A percentile compares a stretch with the other conserved stretches of the same genome.
These are phyloP conservation scores for Aegypius monachus DNA, from an alignment of 2,113 vertebrate species.

Conservation along the genomic window DNA sequence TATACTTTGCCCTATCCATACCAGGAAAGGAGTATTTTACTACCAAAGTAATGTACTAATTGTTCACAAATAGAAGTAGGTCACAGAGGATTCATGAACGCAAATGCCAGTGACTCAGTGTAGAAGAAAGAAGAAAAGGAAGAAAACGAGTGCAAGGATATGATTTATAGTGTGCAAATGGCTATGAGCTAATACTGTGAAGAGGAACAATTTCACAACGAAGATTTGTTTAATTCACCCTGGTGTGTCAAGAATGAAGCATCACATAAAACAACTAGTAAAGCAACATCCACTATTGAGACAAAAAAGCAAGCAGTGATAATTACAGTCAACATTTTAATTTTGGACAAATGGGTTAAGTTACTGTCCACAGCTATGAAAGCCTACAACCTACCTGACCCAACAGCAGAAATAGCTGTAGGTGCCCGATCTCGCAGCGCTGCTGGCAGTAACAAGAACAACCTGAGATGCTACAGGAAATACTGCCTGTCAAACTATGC, in stretches of 20 bases:
- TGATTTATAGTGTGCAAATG: conserved; percentile 36
- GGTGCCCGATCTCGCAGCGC: background rate
- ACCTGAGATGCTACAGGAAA: background rate
- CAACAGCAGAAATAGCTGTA: background rate
- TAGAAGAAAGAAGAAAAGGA: background rate
- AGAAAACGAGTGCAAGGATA: conserved; percentile 35
- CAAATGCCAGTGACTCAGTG: conserved; percentile 63
- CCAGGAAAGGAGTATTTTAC: background rate
- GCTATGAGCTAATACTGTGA: background rate
- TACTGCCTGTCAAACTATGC: fast-evolving
- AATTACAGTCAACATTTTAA: background rate
- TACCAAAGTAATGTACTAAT: background rate
- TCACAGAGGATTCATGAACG: conserved; percentile 63
- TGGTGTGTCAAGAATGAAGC: background rate
- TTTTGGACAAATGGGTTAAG: background rate
- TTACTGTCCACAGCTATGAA: background rate
- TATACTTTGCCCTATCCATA: background rate
- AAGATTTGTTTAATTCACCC: background rate
- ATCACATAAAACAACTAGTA: background rate
- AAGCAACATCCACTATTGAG: background rate
- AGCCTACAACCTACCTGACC: background rate
- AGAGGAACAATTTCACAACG: background rate
- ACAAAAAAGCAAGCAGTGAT: background rate
- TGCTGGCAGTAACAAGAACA: background rate
- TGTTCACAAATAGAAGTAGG: conserved; percentile 61